Evolutionary conservation across 2,797 vertebrate genomes (phyloP).

Genomic region (Diplodus puntazzo): DNA sequence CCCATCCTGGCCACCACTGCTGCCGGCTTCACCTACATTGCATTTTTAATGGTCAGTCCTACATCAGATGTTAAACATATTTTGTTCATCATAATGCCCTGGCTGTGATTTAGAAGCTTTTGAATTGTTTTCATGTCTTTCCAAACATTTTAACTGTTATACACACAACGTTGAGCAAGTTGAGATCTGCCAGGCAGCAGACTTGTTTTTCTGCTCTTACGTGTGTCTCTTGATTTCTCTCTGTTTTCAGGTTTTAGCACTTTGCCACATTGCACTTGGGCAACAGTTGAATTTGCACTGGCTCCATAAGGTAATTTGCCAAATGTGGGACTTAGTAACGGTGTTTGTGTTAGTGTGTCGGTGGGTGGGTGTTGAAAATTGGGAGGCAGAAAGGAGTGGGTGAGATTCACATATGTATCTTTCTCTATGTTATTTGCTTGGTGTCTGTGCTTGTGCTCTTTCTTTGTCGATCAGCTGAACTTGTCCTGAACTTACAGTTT

Average conservation of each 20-base stretch:
- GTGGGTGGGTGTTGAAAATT: neutral
- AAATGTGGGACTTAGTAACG: constrained; percentile 19
- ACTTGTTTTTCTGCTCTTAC: constrained; percentile 13
- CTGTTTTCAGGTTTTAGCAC: constrained; percentile 83
- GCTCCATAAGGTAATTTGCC: constrained; percentile 86
- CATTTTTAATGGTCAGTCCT: constrained; percentile 91
- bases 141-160: neutral
- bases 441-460: constrained; percentile 10
- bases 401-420: constrained; percentile 16
- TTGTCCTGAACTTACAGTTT: constrained; percentile 55
- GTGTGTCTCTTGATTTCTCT: constrained; percentile 21
- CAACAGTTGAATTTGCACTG: constrained; percentile 89
- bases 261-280: constrained; percentile 86
- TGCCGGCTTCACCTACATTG: constrained; percentile 93
- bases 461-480: constrained; percentile 46
- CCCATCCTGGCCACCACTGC: constrained; percentile 93
- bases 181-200: constrained; percentile 27
- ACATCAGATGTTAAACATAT: neutral
- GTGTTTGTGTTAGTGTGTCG: constrained; percentile 1
- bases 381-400: neutral
- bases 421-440: constrained; percentile 4
- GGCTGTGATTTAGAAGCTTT: neutral
- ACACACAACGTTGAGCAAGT: neutral
- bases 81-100: neutral
- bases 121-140: constrained; percentile 5